phyloP scores from a whole-genome alignment of 30 jellyfish, hydroid and myxozoan genomes.

The Pelagia noctiluca region DNA sequence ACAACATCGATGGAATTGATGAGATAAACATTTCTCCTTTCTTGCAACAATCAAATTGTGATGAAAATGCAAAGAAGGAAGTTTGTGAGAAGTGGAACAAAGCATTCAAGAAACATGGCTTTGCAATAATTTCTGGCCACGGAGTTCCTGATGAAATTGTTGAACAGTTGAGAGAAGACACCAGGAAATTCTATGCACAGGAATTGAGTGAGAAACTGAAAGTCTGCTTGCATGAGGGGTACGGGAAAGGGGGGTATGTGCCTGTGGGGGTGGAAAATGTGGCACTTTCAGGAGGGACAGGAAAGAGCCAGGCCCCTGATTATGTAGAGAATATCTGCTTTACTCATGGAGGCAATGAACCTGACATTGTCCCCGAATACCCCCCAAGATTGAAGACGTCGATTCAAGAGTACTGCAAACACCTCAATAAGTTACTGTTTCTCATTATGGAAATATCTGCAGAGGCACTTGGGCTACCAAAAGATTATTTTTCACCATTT shows the following conservation, averaged over 20 bases:
- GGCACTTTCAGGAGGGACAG: slow-evolving; percentile 26
- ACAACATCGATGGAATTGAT: no score
- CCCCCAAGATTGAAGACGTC: slow-evolving; percentile 29
- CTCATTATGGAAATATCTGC: slow-evolving; percentile 45
- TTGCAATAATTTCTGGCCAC: slow-evolving; percentile 49
- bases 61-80: slow-evolving; percentile 14
- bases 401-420: slow-evolving; percentile 23
- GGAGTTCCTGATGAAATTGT: slow-evolving; percentile 28
- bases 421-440: not conserved
- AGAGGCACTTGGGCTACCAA: slow-evolving; percentile 32
- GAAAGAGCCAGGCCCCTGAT: slow-evolving; percentile 60
- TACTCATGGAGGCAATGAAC: slow-evolving; percentile 18
- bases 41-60: no score
- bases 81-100: slow-evolving; percentile 36
- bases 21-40: no score
- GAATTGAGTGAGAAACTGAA: slow-evolving; percentile 30
- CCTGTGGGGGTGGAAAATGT: slow-evolving; percentile 67
- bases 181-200: slow-evolving; percentile 33
- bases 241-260: slow-evolving; percentile 63
- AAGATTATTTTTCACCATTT: slow-evolving; percentile 9
- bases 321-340: slow-evolving; percentile 35
- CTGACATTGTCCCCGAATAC: slow-evolving; percentile 21
- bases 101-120: slow-evolving; percentile 37
- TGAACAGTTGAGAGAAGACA: slow-evolving; percentile 6
- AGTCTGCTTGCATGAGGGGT: slow-evolving; percentile 37